These are phyloP conservation scores for Callocephalon fimbriatum DNA, from an alignment of 2,113 vertebrate species.

Conservation along the genomic window DNA sequence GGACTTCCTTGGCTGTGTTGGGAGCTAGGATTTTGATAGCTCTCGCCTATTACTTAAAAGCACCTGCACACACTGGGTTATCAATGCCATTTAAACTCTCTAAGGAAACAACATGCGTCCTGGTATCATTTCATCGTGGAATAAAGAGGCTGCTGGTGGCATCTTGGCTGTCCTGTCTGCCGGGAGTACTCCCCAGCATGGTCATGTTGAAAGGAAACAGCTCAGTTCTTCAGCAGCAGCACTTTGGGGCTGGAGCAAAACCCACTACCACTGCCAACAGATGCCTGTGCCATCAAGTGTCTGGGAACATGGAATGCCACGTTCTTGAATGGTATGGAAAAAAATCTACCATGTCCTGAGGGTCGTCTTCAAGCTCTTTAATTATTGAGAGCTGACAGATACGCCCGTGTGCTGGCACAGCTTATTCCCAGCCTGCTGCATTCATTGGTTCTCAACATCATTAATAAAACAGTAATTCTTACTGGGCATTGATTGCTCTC, in stretches of 20 bases:
- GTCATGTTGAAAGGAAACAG: not conserved
- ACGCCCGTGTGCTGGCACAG: not conserved
- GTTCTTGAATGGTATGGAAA: not conserved
- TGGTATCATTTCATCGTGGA: not conserved
- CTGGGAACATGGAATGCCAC: not conserved
- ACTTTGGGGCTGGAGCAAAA: not conserved
- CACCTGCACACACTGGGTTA: not conserved
- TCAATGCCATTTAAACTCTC: not conserved
- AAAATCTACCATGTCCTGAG: not conserved
- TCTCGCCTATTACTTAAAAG: not conserved
- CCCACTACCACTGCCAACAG: not conserved
- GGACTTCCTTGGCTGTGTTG: not conserved
- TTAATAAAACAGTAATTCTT: constrained; percentile 40
- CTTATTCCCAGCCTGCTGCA: constrained; percentile 6
- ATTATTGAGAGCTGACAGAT: constrained; percentile 49
- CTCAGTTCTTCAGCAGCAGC: not conserved
- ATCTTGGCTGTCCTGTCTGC: not conserved
- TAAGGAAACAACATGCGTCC: fast-evolving
- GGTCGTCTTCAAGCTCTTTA: constrained; percentile 40
- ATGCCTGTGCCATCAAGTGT: not conserved
- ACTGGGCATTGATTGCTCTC: not conserved
- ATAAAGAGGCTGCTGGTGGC: not conserved
- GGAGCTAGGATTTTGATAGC: not conserved
- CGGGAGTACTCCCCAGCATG: not conserved
- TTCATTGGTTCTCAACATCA: constrained; percentile 16